These are phyloP conservation scores for Lepus oiostolus DNA, from an alignment of 2,797 vertebrate genomes.

Conservation along the genomic window DNA sequence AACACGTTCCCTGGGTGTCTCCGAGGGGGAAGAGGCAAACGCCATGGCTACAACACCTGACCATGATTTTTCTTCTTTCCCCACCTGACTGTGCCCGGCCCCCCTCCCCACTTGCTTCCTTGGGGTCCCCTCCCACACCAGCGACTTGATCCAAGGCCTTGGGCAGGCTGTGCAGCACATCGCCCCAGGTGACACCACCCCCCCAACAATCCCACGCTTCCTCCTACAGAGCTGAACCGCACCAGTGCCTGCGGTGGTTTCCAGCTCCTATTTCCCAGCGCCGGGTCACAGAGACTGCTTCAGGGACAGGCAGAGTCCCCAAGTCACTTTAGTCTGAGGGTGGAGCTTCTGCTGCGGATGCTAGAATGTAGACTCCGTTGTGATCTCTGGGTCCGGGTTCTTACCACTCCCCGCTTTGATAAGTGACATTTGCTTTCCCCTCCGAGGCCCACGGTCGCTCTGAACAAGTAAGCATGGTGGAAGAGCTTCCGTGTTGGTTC, in stretches of 20 bases:
- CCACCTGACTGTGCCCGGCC: neutral
- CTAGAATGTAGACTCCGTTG: neutral
- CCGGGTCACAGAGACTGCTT: neutral
- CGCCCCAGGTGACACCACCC: neutral
- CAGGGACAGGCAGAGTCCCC: neutral
- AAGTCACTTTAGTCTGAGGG: neutral
- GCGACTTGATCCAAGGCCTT: neutral
- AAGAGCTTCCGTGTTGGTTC: neutral
- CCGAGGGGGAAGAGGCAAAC: neutral
- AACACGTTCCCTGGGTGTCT: neutral
- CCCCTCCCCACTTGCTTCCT: neutral
- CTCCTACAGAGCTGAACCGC: neutral
- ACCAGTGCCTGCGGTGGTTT: neutral
- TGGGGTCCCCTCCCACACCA: neutral
- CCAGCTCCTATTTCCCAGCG: neutral
- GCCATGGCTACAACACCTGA: neutral
- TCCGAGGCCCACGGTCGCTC: neutral
- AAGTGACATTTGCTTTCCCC: neutral
- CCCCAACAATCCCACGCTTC: neutral
- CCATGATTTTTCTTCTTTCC: neutral
- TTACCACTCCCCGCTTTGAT: neutral
- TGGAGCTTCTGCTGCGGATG: neutral
- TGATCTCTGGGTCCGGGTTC: neutral
- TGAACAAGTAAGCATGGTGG: neutral
- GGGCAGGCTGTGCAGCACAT: neutral